Percentiles rank a stretch among this genome's conserved stretches.
Conservation (phyloP, 2,113 vertebrate species). For the Dendrocopos noguchii region DNA sequence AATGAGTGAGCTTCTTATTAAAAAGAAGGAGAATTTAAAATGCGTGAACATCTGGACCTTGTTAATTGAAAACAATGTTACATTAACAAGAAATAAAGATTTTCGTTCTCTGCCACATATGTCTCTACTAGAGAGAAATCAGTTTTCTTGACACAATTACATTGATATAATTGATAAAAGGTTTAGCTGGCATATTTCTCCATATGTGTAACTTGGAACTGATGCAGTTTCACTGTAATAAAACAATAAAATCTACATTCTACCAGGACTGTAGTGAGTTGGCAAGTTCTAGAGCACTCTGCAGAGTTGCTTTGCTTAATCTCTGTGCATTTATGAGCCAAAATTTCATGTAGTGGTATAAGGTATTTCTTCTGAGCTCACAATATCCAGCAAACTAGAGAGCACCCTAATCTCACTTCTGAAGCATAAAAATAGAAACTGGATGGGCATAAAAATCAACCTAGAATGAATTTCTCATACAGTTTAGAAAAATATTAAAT, state of each 20-base stretch:
- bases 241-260: slow-evolving; percentile 51
- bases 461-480: not conserved
- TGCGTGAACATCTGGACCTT: slow-evolving; percentile 67
- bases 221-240: not conserved
- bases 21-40: slow-evolving; percentile 60
- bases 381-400: not conserved
- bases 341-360: not conserved
- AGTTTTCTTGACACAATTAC: slow-evolving; percentile 63
- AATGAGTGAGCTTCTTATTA: slow-evolving; percentile 33
- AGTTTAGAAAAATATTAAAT: not conserved
- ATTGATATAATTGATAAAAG: slow-evolving; percentile 68
- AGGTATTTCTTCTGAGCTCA: not conserved
- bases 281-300: not conserved
- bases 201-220: slow-evolving; percentile 59
- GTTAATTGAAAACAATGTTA: slow-evolving; percentile 73
- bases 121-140: slow-evolving; percentile 63
- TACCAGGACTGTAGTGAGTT: not conserved
- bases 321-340: not conserved
- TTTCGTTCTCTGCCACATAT: slow-evolving; percentile 51
- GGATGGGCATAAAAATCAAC: not conserved
- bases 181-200: slow-evolving; percentile 50
- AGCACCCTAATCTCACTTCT: not conserved
- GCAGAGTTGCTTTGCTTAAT: not conserved
- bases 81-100: slow-evolving; percentile 65
- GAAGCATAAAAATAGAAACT: not conserved